Evolutionary conservation across 2,113 vertebrate species (phyloP), one percentile per base, ranked within the genome.

Genomic region (Orthonyx spaldingii): DNA sequence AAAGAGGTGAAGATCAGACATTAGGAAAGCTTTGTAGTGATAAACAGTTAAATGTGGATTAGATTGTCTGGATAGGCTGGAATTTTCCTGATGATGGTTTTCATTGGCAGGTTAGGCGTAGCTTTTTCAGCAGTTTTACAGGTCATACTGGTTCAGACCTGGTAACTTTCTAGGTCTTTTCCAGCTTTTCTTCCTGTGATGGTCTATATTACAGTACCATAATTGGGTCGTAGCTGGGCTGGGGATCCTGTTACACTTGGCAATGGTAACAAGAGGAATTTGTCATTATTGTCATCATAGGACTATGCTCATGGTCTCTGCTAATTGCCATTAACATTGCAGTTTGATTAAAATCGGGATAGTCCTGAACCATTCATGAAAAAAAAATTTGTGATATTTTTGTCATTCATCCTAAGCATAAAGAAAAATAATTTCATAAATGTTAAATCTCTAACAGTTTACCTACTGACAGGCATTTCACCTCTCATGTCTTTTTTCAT

Each of bases 21-120:
- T 52, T 24, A 66, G 46, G 35, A 56, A 78, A 87, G 84, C 91
- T 96, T 95, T 94, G 89, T 90, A 95, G 93, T 93, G 93, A 55
- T 93, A 96, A 95, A 84, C 47, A 90, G 76, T 42, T 87, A 77
- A 90, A 84, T 80, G 88, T 80, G 47, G 75, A 93, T 92, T 92
- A 84, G 83, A 70, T 94, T 84, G 90, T 90, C 93, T 94, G 72
- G 17, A 88, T 27, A 92, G 83, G 56, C 39, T 92, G 86, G 91
- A 93, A 94, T 81, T 92, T 92, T 86, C 79, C 47, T 9, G 15
- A 30, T 59, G 42, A 42, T 77, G 27, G n/a, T 26, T 89, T 90
- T 77, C 55, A 86, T 59, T 52, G 64, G 76, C 80, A 92, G 68
- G 83, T 66, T 78, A 44, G 47, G 52, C 1, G 0, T 26, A 78